phyloP scores from a whole-genome alignment of 2,113 vertebrate genomes.

The Corythornis cristatus region DNA sequence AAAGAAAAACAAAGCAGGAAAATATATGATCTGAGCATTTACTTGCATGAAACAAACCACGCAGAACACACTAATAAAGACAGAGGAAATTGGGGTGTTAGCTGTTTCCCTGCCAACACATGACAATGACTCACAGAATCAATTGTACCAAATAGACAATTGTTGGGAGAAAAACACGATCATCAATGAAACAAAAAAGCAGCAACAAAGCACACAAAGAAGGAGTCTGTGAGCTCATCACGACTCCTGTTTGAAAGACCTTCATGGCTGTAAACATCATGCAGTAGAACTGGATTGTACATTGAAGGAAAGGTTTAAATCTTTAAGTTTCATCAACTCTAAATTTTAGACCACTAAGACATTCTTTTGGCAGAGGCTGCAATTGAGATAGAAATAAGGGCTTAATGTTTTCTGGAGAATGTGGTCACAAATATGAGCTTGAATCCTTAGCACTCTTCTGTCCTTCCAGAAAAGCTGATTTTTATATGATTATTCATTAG shows the following conservation, averaged over 20 bases:
- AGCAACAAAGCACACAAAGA: slow-evolving; percentile 55
- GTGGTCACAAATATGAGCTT: not conserved
- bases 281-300: not conserved
- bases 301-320: not conserved
- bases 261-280: slow-evolving; percentile 45
- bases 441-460: not conserved
- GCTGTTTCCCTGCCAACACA: slow-evolving; percentile 18
- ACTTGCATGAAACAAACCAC: not conserved
- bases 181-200: slow-evolving; percentile 55
- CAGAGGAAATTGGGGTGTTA: not conserved
- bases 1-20: not conserved
- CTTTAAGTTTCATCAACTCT: not conserved
- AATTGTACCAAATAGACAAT: slow-evolving; percentile 44
- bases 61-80: not conserved
- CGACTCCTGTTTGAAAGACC: not conserved
- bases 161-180: slow-evolving; percentile 27
- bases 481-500: not conserved
- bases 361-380: not conserved
- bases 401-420: not conserved
- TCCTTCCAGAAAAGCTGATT: not conserved
- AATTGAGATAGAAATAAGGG: not conserved
- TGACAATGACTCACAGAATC: slow-evolving; percentile 60
- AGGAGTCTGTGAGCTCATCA: slow-evolving; percentile 44
- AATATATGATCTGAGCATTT: not conserved
- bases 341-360: not conserved